Percentiles rank a stretch among this genome's conserved stretches.
These are phyloP conservation scores for Neosilurus mollespiculum DNA, from an alignment of 2,797 vertebrate species.

Conservation along the genomic window DNA sequence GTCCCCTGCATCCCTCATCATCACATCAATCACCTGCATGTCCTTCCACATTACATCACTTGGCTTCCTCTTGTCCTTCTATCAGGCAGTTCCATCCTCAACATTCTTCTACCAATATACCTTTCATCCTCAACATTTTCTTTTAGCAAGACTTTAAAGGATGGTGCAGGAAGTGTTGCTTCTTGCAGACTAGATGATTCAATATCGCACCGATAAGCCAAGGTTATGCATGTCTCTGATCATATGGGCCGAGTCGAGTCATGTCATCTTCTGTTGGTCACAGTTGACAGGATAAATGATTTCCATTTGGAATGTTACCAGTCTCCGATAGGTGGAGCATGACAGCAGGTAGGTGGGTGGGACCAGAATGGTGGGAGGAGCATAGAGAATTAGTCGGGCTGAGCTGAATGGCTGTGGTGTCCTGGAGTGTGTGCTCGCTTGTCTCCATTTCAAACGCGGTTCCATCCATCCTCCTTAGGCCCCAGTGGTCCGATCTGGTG, in stretches of 20 bases:
- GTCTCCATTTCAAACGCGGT: slow-evolving; percentile 89
- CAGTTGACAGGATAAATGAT: neutral
- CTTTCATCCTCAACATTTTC: neutral
- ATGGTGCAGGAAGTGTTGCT: slow-evolving; percentile 2
- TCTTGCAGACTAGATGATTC: slow-evolving; percentile 3
- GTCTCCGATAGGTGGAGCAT: slow-evolving; percentile 23
- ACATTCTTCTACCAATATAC: too few species aligned
- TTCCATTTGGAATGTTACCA: slow-evolving; percentile 5
- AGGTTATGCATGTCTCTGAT: slow-evolving; percentile 13
- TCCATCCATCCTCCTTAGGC: slow-evolving; percentile 74
- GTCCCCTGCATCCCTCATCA: too few species aligned
- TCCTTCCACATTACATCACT: too few species aligned
- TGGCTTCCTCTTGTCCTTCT: too few species aligned
- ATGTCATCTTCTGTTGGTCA: slow-evolving; percentile 21
- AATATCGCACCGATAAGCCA: neutral
- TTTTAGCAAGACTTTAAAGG: neutral
- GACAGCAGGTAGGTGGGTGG: slow-evolving; percentile 51
- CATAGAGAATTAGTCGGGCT: slow-evolving; percentile 84
- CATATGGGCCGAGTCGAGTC: slow-evolving; percentile 8
- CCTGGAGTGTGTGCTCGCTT: slow-evolving; percentile 90
- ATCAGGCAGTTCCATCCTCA: too few species aligned
- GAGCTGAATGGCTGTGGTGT: slow-evolving; percentile 88
- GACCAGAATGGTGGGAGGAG: slow-evolving; percentile 80
- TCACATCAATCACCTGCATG: too few species aligned
- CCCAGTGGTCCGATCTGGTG: slow-evolving; percentile 72